Evolutionary conservation across 2,888 invertebrate genomes (phyloP).

Genomic region (Autographa gamma): DNA sequence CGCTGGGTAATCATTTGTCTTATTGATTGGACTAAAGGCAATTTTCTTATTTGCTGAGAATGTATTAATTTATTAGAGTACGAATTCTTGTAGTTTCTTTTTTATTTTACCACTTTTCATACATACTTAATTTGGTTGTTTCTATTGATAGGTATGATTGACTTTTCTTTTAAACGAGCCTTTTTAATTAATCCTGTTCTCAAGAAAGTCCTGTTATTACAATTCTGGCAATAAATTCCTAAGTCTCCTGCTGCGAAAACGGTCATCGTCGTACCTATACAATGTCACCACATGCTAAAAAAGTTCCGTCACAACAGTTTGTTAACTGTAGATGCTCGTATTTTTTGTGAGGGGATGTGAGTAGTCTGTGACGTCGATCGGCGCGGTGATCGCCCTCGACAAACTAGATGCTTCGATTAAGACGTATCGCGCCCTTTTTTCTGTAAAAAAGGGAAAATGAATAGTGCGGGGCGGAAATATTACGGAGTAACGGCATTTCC

Average conservation of each 20-base stretch:
- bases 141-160: background rate
- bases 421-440: slow-evolving; percentile 88
- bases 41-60: slow-evolving; percentile 68
- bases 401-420: slow-evolving; percentile 80
- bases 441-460: slow-evolving; percentile 87
- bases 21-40: slow-evolving; percentile 75
- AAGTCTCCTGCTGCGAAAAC: slow-evolving; percentile 36
- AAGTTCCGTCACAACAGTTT: slow-evolving; percentile 29
- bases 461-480: slow-evolving; percentile 88
- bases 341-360: slow-evolving; percentile 22
- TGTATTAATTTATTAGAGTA: slow-evolving; percentile 31
- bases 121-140: background rate
- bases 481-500: slow-evolving; percentile 88
- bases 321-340: slow-evolving; percentile 32
- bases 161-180: background rate
- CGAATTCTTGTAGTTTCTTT: background rate
- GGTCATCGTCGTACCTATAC: slow-evolving; percentile 30
- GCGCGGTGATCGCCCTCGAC: slow-evolving; percentile 59
- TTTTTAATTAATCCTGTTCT: too few relatives aligned
- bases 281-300: slow-evolving; percentile 52
- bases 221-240: background rate
- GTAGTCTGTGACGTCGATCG: slow-evolving; percentile 38
- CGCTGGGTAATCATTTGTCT: slow-evolving; percentile 76
- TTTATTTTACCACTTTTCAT: background rate
- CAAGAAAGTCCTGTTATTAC: background rate